Evolutionary conservation across 2,888 invertebrate genomes (phyloP).

Genomic region (Drosophila meridiana): DNA sequence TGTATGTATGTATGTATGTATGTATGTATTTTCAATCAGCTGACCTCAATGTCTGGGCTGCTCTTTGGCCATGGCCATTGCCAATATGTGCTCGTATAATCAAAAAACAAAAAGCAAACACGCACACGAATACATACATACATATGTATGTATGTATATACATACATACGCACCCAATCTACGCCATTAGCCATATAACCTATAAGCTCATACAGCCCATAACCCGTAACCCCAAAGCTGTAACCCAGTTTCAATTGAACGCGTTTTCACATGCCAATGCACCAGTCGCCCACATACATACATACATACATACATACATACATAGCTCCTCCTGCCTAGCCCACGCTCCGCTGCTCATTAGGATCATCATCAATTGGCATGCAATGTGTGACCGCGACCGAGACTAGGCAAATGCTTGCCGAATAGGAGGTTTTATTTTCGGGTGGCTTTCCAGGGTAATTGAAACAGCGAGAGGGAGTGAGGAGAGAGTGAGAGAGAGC

Average conservation of each 20-base stretch:
- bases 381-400: slow-evolving; percentile 52
- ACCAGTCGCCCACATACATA: slow-evolving; percentile 35
- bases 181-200: slow-evolving; percentile 73
- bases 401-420: slow-evolving; percentile 36
- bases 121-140: slow-evolving; percentile 2
- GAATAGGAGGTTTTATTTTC: slow-evolving; percentile 15
- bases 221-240: slow-evolving; percentile 64
- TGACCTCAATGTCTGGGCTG: slow-evolving; percentile 50
- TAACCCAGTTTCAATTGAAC: slow-evolving; percentile 81
- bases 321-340: neutral
- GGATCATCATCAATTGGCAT: slow-evolving; percentile 46
- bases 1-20: neutral
- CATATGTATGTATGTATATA: too few relatives aligned
- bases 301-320: neutral
- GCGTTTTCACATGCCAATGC: slow-evolving; percentile 80
- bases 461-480: neutral
- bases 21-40: slow-evolving; percentile 50
- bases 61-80: slow-evolving; percentile 55
- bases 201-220: slow-evolving; percentile 66
- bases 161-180: slow-evolving; percentile 54
- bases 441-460: slow-evolving; percentile 21
- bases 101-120: slow-evolving; percentile 19
- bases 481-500: neutral
- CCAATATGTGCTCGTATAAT: slow-evolving; percentile 43
- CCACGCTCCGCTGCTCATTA: neutral